Percentiles rank a stretch among this genome's conserved stretches.
phyloP scores from a whole-genome alignment of 1,140 invertebrate genomes.

The Bombus cullumanus region DNA sequence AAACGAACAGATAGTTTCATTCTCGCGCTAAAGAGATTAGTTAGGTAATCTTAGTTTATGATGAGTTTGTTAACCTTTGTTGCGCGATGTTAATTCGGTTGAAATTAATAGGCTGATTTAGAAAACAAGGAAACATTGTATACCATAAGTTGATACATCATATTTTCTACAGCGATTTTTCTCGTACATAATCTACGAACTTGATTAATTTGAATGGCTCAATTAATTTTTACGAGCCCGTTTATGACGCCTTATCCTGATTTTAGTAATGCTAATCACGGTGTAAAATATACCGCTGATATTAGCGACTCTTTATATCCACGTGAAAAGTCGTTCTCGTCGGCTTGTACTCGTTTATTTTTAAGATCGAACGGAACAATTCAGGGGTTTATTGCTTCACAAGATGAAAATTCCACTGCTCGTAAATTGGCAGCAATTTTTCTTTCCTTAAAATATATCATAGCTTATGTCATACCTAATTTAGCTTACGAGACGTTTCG shows the following conservation, averaged over 20 bases:
- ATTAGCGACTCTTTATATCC: background rate
- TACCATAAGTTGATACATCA: background rate
- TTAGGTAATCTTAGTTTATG: background rate
- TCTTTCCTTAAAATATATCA: background rate
- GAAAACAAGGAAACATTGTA: too few species aligned
- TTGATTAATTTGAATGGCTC: background rate
- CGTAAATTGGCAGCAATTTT: background rate
- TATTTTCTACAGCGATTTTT: background rate
- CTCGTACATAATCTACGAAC: background rate
- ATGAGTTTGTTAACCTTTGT: slow-evolving; percentile 11
- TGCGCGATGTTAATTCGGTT: background rate
- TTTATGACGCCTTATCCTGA: background rate
- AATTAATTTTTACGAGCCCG: slow-evolving; percentile 15
- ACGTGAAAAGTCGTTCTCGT: background rate
- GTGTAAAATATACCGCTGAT: background rate
- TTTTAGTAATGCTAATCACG: background rate
- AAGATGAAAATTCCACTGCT: background rate
- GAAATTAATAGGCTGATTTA: slow-evolving; percentile 5
- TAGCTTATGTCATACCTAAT: too few species aligned
- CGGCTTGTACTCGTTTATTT: background rate
- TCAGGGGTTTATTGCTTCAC: background rate
- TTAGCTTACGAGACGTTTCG: too few species aligned
- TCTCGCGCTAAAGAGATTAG: background rate
- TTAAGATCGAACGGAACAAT: background rate
- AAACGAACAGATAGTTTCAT: background rate